Evolutionary conservation across 2,113 vertebrate species (phyloP).

Genomic region (Pipa parva): DNA sequence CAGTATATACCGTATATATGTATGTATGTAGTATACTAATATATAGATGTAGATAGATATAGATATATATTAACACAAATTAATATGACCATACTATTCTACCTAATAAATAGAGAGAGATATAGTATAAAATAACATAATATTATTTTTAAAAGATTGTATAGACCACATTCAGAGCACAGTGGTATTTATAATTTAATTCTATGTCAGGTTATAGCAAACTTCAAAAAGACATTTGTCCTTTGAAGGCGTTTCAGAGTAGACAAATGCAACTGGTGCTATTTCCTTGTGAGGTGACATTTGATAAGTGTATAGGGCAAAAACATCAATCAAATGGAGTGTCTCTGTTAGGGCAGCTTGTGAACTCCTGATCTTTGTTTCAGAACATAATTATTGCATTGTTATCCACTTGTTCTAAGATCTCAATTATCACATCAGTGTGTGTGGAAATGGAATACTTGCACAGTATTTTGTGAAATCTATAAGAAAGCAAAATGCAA

Average conservation of each 20-base stretch:
- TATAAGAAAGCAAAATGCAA: neutral
- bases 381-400: neutral
- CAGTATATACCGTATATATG: too few species aligned
- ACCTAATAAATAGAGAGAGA: too few species aligned
- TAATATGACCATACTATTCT: too few species aligned
- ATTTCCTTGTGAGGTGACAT: neutral
- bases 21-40: too few species aligned
- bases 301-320: conserved; percentile 2
- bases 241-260: neutral
- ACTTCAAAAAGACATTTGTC: conserved; percentile 1
- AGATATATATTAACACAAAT: too few species aligned
- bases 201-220: neutral
- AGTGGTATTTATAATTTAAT: neutral
- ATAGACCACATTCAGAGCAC: too few species aligned
- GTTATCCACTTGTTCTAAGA: neutral
- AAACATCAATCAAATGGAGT: neutral
- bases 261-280: conserved; percentile 1
- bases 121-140: too few species aligned
- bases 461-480: neutral
- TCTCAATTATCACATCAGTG: neutral
- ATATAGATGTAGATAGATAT: too few species aligned
- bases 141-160: too few species aligned
- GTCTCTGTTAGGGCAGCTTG: neutral
- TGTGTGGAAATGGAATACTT: neutral
- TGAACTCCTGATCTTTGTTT: neutral